Base-by-base conservation (phyloP, 2,113 vertebrate genomes). In the Stercorarius parasiticus region DNA sequence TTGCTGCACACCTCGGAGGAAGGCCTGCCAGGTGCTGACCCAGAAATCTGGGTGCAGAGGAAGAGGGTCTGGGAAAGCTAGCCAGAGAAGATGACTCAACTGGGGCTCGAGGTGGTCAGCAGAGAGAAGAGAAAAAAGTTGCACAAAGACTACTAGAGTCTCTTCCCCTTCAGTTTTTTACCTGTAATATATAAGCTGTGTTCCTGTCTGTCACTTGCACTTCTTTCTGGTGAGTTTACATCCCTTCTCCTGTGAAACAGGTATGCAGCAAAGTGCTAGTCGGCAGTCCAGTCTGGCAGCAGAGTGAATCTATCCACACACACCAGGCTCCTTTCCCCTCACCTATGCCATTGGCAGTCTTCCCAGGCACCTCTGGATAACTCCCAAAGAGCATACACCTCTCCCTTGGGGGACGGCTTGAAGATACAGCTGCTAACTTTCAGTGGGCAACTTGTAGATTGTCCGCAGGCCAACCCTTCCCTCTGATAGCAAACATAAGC, bases 91-190 rank as follows among this genome's bases (percentile, higher is more conserved):
- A 67, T 7, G 16, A 61, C 6, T 59, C 13, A 56, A 38, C 23
- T 1, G 1, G 19, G 10, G 21, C 18, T 80, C 5, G 1, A 56
- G 21, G 21, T n/a, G 14, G n/a, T 47, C 26, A 72, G 40, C 19
- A 50, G 8, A 34, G 14, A 32, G 45, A 29, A 52, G 38, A 52
- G 10, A 2, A 10, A 23, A 69, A 86, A 64, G 19, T 6, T 67
- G 32, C 26, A 30, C 15, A 36, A 87, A 58, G 38, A 13, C 5
- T 71, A 21, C 13, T 27, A 38, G 25, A 83, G 76, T 45, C 11
- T 86, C 15, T 55, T 88, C 15, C 22, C 21, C 15, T 50, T 88
- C 7, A 8, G 6, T 38, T 71, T 34, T 82, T 76, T 72, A 40
- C 34, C 38, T 72, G 23, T 76, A 18, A 42, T 43, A 13, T 23